These are phyloP conservation scores for Vulpes vulpes DNA, from an alignment of 2,113 vertebrate species.

Conservation along the genomic window DNA sequence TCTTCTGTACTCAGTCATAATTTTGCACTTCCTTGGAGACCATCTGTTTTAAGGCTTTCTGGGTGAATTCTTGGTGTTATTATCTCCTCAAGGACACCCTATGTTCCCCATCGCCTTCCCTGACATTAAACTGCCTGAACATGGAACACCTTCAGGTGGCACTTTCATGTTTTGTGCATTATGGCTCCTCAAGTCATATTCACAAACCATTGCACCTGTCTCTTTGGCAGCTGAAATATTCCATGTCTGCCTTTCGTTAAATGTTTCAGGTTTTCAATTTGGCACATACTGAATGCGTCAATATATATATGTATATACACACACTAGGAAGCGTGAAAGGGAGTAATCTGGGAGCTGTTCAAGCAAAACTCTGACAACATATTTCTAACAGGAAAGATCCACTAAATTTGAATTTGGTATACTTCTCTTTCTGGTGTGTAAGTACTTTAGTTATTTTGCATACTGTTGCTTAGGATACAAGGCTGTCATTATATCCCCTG, in stretches of 20 bases:
- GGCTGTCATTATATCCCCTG: neutral
- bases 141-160: neutral
- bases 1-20: neutral
- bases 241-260: neutral
- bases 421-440: neutral
- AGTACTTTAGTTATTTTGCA: neutral
- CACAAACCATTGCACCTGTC: constrained; percentile 55
- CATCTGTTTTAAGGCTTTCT: constrained; percentile 42
- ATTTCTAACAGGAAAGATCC: neutral
- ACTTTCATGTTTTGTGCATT: neutral
- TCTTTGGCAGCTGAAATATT: constrained; percentile 36
- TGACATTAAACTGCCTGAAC: neutral
- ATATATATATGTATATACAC: neutral
- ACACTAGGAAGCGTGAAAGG: neutral
- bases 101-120: neutral
- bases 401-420: neutral
- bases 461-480: neutral
- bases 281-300: neutral
- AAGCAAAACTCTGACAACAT: constrained; percentile 2
- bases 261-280: constrained; percentile 52
- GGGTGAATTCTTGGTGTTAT: constrained; percentile 3
- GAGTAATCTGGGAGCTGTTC: neutral
- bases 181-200: constrained; percentile 3
- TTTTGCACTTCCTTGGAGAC: constrained; percentile 24
- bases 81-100: neutral